A percentile compares a stretch with the other conserved stretches of the same genome.
Evolutionary conservation across 2,113 vertebrate genomes (phyloP).

Genomic region (Probosciger aterrimus): DNA sequence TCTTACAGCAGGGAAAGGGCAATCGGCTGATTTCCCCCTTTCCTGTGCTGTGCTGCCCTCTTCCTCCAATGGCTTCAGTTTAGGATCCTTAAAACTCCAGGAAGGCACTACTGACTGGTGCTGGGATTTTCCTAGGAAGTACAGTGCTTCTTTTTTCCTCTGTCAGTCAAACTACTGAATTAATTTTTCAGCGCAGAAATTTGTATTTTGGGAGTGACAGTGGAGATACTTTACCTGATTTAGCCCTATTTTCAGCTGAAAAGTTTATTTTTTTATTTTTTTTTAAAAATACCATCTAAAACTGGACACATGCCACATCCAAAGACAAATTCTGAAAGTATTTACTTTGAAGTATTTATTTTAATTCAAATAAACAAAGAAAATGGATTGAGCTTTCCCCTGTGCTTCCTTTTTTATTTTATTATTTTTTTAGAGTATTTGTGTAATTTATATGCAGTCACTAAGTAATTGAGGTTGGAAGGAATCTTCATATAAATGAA

Average conservation of each 20-base stretch:
- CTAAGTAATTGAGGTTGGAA: neutral
- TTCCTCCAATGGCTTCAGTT: neutral
- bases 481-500: neutral
- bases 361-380: neutral
- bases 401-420: neutral
- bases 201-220: neutral
- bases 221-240: neutral
- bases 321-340: neutral
- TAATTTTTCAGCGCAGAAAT: neutral
- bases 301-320: neutral
- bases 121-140: neutral
- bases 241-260: neutral
- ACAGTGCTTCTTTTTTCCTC: neutral
- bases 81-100: neutral
- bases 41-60: fast-evolving
- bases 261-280: no score
- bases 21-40: neutral
- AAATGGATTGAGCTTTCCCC: neutral
- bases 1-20: no score
- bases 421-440: neutral
- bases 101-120: neutral
- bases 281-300: no score
- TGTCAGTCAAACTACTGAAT: neutral
- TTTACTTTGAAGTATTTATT: neutral
- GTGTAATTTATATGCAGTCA: neutral